Evolutionary conservation across 30 jellyfish, hydroid and myxozoan genomes (phyloP), one percentile per base, ranked within the genome.

Genomic region (Aurelia aurita): DNA sequence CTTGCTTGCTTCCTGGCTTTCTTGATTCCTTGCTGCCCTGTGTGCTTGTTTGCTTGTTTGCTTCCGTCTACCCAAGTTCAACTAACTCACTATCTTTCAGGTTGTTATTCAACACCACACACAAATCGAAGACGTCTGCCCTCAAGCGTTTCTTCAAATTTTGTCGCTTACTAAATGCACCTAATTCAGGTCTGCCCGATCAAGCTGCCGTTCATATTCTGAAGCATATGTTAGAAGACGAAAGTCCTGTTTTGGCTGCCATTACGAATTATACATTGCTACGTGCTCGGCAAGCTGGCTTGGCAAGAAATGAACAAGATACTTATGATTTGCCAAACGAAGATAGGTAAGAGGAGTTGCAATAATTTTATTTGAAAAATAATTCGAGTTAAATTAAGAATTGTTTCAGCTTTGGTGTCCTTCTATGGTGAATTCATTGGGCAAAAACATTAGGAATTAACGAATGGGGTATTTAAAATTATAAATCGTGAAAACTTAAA

Each of bases 281-380:
- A 27, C 83, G 81, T 1, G 66, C 93, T 6, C 83, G 72, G 23
- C 65, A 83, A 43, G 58, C 85, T 23, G 91, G 59, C 21, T 31
- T 70, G 15, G 70, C 75, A 26, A 55, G 64, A 27, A 65, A 21
- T 14, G 80, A 58, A n/a, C 62, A 61, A 58, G 87, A 45, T 8
- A 13, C 87, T 2, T 83, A 83, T 39, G 93, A 83, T 45, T 69
- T 74, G 7, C 27, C 78, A 13, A 70, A 83, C 35, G 93, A 83
- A 59, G 64, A 75, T 74, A 70, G 93, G 93, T 83, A 53, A 22
- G 64, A 16, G 51, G 9, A 2, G 7, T 34, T 10, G 7, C 2
- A 7, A 34, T 34, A 10, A 34, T 34, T n/a, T 34, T 34, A 34
- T 34, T 34, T 34, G 2, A 34, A 34, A 34, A 7, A 3, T 34